These are phyloP conservation scores for Sitta carolinensis DNA, from an alignment of 2,797 vertebrate genomes.

Conservation along the genomic window DNA sequence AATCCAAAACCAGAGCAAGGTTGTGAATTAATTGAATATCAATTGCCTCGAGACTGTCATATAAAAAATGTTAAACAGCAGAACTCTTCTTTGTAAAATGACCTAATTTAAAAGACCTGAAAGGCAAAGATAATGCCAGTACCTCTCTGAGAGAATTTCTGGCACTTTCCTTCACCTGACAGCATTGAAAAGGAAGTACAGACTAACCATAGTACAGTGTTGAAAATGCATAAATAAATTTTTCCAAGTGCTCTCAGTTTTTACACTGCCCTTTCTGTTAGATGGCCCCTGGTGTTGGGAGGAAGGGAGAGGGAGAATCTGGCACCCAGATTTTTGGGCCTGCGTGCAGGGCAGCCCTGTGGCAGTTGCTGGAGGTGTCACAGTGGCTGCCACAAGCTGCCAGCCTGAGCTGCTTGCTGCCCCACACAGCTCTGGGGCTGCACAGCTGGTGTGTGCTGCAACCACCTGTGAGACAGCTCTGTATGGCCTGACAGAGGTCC, in stretches of 20 bases:
- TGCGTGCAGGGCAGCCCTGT: not conserved
- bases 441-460: rapidly evolving
- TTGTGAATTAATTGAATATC: not conserved
- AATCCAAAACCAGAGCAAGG: not conserved
- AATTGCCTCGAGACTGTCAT: not conserved
- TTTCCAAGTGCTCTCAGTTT: not conserved
- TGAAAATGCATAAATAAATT: not conserved
- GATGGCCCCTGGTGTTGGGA: not conserved
- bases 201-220: not conserved
- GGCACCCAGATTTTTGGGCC: not conserved
- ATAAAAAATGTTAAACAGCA: not conserved
- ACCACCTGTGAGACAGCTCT: not conserved
- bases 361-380: not conserved
- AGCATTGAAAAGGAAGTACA: not conserved
- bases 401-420: not conserved
- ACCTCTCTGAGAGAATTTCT: not conserved
- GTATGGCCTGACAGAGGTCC: not conserved
- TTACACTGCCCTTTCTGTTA: not conserved
- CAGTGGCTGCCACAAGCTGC: not conserved
- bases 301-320: not conserved
- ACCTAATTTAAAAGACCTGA: not conserved
- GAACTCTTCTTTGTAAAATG: not conserved
- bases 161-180: not conserved
- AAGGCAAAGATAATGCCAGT: not conserved
- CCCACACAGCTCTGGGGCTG: not conserved